Evolutionary conservation across 1,140 invertebrate species (phyloP), one percentile per base, ranked within the genome.

Genomic region (Euglossa dilemma): DNA sequence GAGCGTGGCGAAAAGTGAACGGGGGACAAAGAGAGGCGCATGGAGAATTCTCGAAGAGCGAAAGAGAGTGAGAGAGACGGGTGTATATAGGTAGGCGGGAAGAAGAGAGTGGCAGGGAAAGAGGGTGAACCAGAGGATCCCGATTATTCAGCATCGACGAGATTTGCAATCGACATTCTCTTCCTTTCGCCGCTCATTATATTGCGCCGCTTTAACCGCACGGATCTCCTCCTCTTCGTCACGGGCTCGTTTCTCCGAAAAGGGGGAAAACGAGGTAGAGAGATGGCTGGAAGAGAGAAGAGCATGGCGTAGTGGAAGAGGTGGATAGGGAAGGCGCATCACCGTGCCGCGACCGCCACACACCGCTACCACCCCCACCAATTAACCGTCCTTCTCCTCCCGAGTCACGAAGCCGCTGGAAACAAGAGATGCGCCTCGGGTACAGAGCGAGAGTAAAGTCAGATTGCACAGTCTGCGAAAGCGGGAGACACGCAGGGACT

Each of bases 111-210:
- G 82, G 80, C 76, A 86, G 76, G 66, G 78, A 57, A 72, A 81
- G 80, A 72, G 69, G 83, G 47, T 56, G 67, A 71, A 67, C 36
- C 36, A n/a, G 85, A 85, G 89, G 77, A 87, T 87, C 85, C 85
- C 90, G 91, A 91, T 91, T 92, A 90, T 91, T 89, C 88, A 89
- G 85, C 87, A 87, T 90, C 87, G 72, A 64, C 63, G 88, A 88
- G 87, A 90, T 92, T 91, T 84, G 91, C 90, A 91, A 92, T 90
- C 90, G 90, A 91, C 90, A 85, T 91, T 90, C 90, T 85, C 88
- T 87, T 89, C 87, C 82, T 88, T 85, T 85, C 85, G 86, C 90
- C 89, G 85, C 90, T 91, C 91, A 85, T 89, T 90, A 91, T 83
- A 75, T 81, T 70, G 85, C 86, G 88, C 87, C 80, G 90, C 85